These are phyloP conservation scores for Elachura formosa DNA, from an alignment of 2,113 vertebrate species.

Conservation along the genomic window DNA sequence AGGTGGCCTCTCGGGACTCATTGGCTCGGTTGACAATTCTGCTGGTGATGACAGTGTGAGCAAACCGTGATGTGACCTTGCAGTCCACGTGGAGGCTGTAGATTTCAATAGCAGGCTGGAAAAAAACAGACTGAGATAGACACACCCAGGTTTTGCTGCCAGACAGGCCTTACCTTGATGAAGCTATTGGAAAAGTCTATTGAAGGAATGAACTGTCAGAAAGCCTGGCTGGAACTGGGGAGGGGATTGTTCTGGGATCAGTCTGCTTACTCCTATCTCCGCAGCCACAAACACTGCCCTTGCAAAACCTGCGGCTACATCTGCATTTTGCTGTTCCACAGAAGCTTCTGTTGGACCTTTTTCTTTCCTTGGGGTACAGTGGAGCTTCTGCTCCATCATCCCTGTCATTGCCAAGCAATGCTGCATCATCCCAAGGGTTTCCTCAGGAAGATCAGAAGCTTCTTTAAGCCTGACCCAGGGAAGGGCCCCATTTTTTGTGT, in stretches of 20 bases:
- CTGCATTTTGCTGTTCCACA: neutral
- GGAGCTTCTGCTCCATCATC: neutral
- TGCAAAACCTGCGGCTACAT: neutral
- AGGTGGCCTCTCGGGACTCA: conserved; percentile 73
- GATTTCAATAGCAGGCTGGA: conserved; percentile 73
- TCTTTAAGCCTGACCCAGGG: neutral
- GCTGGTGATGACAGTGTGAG: conserved; percentile 84
- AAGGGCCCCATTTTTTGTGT: neutral
- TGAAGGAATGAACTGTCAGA: neutral
- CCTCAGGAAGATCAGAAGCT: neutral
- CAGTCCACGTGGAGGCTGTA: conserved; percentile 87
- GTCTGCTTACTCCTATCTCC: neutral
- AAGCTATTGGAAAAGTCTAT: neutral
- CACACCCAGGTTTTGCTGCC: neutral
- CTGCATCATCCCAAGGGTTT: neutral
- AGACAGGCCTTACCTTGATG: neutral
- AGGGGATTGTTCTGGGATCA: neutral
- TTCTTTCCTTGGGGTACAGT: neutral
- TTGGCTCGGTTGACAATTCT: conserved; percentile 79
- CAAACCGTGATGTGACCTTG: conserved; percentile 83
- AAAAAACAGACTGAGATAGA: neutral
- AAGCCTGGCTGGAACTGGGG: neutral
- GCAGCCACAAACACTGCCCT: neutral
- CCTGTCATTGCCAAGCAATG: too few species aligned
- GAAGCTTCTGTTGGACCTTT: neutral